Evolutionary conservation across 2,888 invertebrate species (phyloP).

Genomic region (Polyommatus icarus): DNA sequence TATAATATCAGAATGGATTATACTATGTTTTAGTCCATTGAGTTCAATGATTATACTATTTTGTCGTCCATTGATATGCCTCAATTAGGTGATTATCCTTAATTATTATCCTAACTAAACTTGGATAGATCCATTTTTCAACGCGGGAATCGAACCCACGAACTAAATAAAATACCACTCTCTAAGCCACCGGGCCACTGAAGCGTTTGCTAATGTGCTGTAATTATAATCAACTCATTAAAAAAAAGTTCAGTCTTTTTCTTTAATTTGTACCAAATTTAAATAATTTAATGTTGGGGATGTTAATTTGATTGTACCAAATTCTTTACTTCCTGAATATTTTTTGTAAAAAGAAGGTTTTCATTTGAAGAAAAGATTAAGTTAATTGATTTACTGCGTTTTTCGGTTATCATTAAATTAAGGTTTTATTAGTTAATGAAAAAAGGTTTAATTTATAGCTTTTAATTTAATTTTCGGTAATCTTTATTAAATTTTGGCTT

Average conservation of each 20-base stretch:
- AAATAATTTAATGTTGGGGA: background rate
- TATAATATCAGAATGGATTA: too few relatives aligned
- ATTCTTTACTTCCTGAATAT: background rate
- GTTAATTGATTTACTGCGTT: slow-evolving; percentile 18
- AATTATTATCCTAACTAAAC: too few relatives aligned
- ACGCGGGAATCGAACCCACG: too few relatives aligned
- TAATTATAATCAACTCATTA: background rate
- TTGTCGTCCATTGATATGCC: too few relatives aligned
- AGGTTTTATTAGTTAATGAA: background rate
- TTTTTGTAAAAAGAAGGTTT: background rate
- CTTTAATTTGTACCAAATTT: background rate
- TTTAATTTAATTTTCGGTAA: background rate
- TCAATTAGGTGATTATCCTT: background rate
- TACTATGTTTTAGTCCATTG: too few relatives aligned
- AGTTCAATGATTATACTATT: too few relatives aligned
- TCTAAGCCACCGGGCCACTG: background rate
- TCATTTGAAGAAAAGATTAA: background rate
- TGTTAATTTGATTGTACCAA: background rate
- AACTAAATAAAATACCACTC: background rate
- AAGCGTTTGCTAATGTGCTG: background rate
- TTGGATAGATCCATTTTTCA: background rate
- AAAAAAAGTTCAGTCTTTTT: background rate
- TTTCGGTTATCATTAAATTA: background rate
- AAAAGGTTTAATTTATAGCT: background rate
- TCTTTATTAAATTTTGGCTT: background rate